Evolutionary conservation across 2,888 invertebrate species (phyloP).

Genomic region (Mylabris sibirica): DNA sequence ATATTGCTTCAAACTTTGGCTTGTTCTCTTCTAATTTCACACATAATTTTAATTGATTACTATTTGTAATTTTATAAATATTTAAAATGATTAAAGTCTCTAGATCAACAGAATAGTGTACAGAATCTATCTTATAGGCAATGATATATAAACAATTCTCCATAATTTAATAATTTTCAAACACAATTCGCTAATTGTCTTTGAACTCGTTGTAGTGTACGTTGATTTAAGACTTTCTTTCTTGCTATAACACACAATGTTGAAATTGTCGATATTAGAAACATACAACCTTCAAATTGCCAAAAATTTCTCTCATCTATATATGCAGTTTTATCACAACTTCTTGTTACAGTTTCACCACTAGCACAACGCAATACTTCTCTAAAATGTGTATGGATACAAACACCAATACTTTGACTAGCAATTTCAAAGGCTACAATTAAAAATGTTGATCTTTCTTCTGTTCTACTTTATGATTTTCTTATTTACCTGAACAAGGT

Average conservation of each 20-base stretch:
- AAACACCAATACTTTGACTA: slow-evolving; percentile 82
- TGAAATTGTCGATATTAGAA: slow-evolving; percentile 71
- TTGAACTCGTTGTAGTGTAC: slow-evolving; percentile 73
- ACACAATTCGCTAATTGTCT: slow-evolving; percentile 74
- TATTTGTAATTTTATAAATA: slow-evolving; percentile 40
- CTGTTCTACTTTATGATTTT: neutral
- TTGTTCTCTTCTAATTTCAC: slow-evolving; percentile 30
- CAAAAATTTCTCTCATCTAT: slow-evolving; percentile 85
- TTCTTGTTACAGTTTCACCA: slow-evolving; percentile 82
- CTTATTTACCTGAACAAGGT: slow-evolving; percentile 83
- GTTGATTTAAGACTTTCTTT: slow-evolving; percentile 71
- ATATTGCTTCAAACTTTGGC: slow-evolving; percentile 36
- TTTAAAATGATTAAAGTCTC: slow-evolving; percentile 43
- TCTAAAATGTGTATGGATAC: slow-evolving; percentile 83
- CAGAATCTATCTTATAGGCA: slow-evolving; percentile 27
- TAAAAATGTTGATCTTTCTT: slow-evolving; percentile 23
- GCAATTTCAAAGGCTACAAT: slow-evolving; percentile 79
- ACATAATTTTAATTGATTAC: slow-evolving; percentile 36
- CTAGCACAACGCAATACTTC: slow-evolving; percentile 82
- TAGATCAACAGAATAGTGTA: slow-evolving; percentile 38
- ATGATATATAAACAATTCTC: slow-evolving; percentile 36
- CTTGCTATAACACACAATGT: slow-evolving; percentile 71
- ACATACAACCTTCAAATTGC: slow-evolving; percentile 79
- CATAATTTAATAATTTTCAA: slow-evolving; percentile 38
- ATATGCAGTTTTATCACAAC: slow-evolving; percentile 86